Evolutionary conservation across 2,888 invertebrate genomes (phyloP).

Genomic region (Limnephilus lunatus): DNA sequence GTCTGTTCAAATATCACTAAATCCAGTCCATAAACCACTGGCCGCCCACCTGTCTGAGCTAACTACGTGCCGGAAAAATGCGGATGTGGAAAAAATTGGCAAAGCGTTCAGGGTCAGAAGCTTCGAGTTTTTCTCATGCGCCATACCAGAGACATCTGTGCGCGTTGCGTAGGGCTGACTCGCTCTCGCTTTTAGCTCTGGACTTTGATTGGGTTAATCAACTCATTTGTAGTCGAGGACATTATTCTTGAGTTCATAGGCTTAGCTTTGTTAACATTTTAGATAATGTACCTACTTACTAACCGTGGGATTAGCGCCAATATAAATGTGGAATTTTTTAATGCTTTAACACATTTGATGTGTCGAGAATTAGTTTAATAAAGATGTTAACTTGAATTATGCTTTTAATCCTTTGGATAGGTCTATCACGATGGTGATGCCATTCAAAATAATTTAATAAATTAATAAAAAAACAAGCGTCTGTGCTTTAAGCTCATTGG

Average conservation of each 20-base stretch:
- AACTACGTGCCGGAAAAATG: slow-evolving; percentile 54
- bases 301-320: not conserved
- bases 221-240: not conserved
- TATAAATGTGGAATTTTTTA: not conserved
- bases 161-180: slow-evolving; percentile 8
- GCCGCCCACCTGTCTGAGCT: slow-evolving; percentile 53
- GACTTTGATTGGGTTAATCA: not conserved
- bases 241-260: not conserved
- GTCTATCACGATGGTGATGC: not conserved
- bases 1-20: slow-evolving; percentile 31
- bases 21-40: slow-evolving; percentile 50
- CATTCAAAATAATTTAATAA: not conserved
- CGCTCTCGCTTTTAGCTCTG: not conserved
- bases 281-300: not conserved
- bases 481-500: not conserved
- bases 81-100: slow-evolving; percentile 58
- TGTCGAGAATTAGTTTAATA: not conserved
- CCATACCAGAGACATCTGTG: slow-evolving; percentile 32
- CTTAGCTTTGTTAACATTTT: not conserved
- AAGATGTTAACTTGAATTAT: not conserved
- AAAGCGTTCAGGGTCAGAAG: slow-evolving; percentile 53
- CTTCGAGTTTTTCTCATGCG: slow-evolving; percentile 21
- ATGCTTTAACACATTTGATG: not conserved
- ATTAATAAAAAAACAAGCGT: not conserved
- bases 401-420: not conserved